phyloP scores from a whole-genome alignment of 2,113 vertebrate genomes.

The Calonectris borealis region DNA sequence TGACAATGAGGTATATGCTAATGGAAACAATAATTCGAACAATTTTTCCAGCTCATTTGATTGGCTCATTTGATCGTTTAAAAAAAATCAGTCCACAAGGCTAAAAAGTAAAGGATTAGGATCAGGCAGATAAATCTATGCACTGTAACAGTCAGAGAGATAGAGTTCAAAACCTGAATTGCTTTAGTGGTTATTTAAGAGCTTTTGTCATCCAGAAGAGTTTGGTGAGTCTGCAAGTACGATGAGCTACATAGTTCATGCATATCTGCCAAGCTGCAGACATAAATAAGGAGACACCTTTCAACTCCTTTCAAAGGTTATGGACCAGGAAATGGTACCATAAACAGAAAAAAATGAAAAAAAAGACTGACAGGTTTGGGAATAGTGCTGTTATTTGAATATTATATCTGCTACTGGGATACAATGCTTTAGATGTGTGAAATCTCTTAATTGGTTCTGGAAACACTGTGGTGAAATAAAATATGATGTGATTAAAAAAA shows the following conservation, averaged over 20 bases:
- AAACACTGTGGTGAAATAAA: slow-evolving; percentile 19
- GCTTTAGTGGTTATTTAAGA: not conserved
- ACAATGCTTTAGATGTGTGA: not conserved
- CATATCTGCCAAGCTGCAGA: not conserved
- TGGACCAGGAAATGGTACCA: not conserved
- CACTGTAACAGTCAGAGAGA: not conserved
- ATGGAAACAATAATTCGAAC: not conserved
- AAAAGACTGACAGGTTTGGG: not conserved
- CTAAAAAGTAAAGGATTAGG: not conserved
- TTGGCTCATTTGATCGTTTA: not conserved
- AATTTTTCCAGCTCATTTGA: not conserved
- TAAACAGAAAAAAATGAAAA: not conserved
- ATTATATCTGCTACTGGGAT: not conserved
- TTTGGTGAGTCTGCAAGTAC: not conserved
- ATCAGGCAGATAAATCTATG: not conserved
- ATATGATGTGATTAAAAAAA: not conserved
- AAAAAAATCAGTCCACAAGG: not conserved
- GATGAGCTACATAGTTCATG: not conserved
- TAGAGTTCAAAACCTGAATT: not conserved
- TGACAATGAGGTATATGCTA: not conserved
- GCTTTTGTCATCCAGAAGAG: not conserved
- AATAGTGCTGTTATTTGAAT: not conserved
- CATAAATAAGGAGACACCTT: not conserved
- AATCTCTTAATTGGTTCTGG: not conserved
- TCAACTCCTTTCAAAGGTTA: not conserved